These are phyloP conservation scores for Drosophila mettleri DNA, from an alignment of 2,888 invertebrate species.

Conservation along the genomic window DNA sequence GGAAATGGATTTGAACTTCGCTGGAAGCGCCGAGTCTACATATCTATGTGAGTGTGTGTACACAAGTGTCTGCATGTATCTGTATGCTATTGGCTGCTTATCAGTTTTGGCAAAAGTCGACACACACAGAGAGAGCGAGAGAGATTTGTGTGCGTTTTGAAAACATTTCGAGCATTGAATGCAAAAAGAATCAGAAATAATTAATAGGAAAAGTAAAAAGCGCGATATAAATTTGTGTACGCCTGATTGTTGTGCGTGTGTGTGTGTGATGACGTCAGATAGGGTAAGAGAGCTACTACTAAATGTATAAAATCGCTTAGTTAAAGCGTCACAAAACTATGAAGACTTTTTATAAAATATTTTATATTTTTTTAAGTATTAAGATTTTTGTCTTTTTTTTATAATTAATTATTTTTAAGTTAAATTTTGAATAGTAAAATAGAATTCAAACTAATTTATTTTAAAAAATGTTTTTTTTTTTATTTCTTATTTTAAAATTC, in stretches of 20 bases:
- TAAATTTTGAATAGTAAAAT: no score
- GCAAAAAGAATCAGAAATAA: constrained; percentile 47
- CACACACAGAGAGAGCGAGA: constrained; percentile 18
- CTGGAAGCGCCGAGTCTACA: constrained; percentile 35
- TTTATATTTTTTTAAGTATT: neutral
- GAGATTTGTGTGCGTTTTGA: constrained; percentile 50
- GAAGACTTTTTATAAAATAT: neutral
- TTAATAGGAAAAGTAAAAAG: constrained; percentile 46
- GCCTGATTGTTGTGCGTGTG: constrained; percentile 9
- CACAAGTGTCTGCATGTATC: constrained; percentile 26
- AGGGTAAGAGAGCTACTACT: constrained; percentile 15
- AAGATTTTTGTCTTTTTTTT: no score
- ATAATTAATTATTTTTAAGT: no score
- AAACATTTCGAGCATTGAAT: constrained; percentile 47
- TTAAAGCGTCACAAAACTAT: constrained; percentile 16
- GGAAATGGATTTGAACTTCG: constrained; percentile 81
- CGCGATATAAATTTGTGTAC: constrained; percentile 34
- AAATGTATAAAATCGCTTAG: constrained; percentile 27
- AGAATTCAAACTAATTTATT: no score
- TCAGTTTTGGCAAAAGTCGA: constrained; percentile 60
- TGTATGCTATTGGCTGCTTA: constrained; percentile 48
- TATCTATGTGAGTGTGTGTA: neutral
- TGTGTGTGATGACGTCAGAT: constrained; percentile 51
- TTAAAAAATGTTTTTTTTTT: neutral
- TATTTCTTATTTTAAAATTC: neutral